Percentiles rank a stretch among this genome's conserved stretches.
Evolutionary conservation across 2,113 vertebrate genomes (phyloP).

Genomic region (Saccopteryx leptura): DNA sequence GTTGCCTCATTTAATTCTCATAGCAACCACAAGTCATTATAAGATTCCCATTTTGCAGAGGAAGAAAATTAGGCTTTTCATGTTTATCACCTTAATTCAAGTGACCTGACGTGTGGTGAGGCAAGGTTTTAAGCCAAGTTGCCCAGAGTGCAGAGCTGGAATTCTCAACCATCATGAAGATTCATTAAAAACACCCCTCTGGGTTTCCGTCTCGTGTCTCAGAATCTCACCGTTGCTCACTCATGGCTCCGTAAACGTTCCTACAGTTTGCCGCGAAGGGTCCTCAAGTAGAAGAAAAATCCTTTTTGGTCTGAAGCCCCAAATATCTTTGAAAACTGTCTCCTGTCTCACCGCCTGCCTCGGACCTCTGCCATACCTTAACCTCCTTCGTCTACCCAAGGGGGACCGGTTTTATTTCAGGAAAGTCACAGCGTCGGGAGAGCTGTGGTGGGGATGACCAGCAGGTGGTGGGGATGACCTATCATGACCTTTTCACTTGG

Average conservation of each 20-base stretch:
- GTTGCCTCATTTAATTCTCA: neutral
- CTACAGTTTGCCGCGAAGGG: neutral
- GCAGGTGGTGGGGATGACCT: constrained; percentile 40
- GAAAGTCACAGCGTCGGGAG: neutral
- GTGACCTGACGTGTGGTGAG: accelerated
- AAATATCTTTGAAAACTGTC: neutral
- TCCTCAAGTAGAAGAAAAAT: neutral
- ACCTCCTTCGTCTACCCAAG: neutral
- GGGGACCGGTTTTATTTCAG: constrained; percentile 58
- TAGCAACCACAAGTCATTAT: neutral
- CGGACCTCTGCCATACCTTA: neutral
- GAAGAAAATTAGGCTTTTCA: neutral
- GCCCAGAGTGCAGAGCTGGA: neutral
- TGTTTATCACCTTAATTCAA: neutral
- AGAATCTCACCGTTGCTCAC: neutral
- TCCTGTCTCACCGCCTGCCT: neutral
- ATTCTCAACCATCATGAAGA: too few relatives aligned
- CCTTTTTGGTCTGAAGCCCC: neutral
- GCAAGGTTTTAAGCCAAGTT: neutral
- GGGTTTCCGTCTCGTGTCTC: neutral
- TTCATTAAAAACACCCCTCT: neutral
- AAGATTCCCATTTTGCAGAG: neutral
- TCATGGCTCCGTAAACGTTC: neutral
- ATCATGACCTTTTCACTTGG: constrained; percentile 11
- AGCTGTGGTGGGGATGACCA: too few relatives aligned